Evolutionary conservation across 1,140 invertebrate species (phyloP).

Genomic region (Papilio aristodemus): DNA sequence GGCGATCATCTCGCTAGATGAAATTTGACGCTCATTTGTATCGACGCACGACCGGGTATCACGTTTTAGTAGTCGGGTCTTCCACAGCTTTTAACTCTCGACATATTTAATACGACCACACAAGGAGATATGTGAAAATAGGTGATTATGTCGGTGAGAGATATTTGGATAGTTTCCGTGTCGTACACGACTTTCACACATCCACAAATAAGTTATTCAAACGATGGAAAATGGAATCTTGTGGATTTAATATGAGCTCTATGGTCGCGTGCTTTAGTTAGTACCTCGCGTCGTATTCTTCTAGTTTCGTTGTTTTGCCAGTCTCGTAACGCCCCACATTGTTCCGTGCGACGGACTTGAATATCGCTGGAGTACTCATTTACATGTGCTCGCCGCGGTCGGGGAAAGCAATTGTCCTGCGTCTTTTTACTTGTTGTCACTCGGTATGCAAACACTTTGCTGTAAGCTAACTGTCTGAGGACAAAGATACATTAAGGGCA

Average conservation of each 20-base stretch:
- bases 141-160: conserved; percentile 15
- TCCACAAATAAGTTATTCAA: conserved; percentile 31
- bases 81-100: conserved; percentile 37
- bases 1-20: conserved; percentile 45
- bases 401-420: conserved; percentile 52
- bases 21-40: conserved; percentile 67
- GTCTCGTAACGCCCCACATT: conserved; percentile 47
- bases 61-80: conserved; percentile 52
- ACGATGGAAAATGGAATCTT: conserved; percentile 29
- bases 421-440: conserved; percentile 66
- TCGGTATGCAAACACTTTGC: conserved; percentile 62
- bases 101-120: conserved; percentile 56
- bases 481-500: conserved; percentile 51
- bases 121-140: conserved; percentile 37
- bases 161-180: not conserved
- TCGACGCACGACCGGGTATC: conserved; percentile 50
- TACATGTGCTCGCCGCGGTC: conserved; percentile 54
- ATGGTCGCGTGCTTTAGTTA: conserved; percentile 24
- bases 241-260: conserved; percentile 28
- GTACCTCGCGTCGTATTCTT: conserved; percentile 34
- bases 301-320: conserved; percentile 46
- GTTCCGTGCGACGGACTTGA: conserved; percentile 48
- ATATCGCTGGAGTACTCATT: conserved; percentile 56
- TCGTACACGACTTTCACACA: conserved; percentile 27
- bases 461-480: conserved; percentile 52